Evolutionary conservation across 2,888 invertebrate species (phyloP).

Genomic region (Thymelicus sylvestris): DNA sequence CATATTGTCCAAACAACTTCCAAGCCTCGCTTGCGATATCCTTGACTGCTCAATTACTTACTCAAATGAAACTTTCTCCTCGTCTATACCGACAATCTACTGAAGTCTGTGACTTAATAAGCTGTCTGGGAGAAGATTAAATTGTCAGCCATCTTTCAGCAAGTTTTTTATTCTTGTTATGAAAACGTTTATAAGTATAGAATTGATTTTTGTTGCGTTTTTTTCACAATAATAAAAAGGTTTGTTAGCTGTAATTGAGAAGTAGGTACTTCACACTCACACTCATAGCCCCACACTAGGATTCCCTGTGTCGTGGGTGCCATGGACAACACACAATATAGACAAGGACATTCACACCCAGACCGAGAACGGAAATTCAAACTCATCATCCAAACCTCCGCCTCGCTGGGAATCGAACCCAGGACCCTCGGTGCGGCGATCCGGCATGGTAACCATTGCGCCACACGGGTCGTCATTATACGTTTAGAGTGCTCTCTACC

Average conservation of each 20-base stretch:
- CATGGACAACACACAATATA: too few species aligned
- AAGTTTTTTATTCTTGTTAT: conserved; percentile 1
- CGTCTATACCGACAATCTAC: conserved; percentile 27
- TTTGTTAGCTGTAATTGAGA: not conserved
- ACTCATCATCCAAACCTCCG: too few species aligned
- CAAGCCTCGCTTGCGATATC: conserved; percentile 1
- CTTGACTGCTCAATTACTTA: conserved; percentile 27
- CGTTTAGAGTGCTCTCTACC: too few species aligned
- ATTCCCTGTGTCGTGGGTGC: too few species aligned
- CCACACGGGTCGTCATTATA: too few species aligned
- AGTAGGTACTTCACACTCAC: too few species aligned
- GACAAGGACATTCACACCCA: too few species aligned
- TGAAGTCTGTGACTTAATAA: conserved; percentile 32
- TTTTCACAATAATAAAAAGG: not conserved
- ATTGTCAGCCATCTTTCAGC: conserved; percentile 34
- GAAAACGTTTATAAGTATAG: not conserved
- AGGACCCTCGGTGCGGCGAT: too few species aligned
- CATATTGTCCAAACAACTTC: conserved; percentile 10
- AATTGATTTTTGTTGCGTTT: not conserved
- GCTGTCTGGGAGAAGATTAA: conserved; percentile 34
- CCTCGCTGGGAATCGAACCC: too few species aligned
- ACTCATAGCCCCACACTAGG: too few species aligned
- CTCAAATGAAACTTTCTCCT: conserved; percentile 33
- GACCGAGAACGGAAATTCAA: too few species aligned
- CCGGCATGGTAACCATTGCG: too few species aligned